Evolutionary conservation across 2,113 vertebrate genomes (phyloP), one percentile per base, ranked within the genome.

Genomic region (Sorex araneus): DNA sequence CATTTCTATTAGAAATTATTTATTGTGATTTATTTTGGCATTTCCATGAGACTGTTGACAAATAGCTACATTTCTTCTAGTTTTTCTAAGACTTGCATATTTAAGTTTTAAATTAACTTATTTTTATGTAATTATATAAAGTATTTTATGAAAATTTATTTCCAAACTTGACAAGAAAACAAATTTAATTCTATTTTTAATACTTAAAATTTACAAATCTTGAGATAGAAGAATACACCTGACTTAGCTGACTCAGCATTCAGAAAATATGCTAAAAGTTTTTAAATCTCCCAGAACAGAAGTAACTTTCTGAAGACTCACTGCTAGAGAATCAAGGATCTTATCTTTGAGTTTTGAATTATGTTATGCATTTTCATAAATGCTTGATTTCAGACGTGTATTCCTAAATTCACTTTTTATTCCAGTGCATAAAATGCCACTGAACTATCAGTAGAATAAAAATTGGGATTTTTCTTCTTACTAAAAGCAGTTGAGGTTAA

Each of bases 311-410:
- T 90, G 2, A 69, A 74, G 45, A 90, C 50, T 27, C 11, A 71
- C 28, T 25, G 16, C 2, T 63, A 54, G 28, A 84, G 40, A 79
- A 70, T 71, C 34, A 73, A 45, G 16, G 18, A 78, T 70, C n/a
- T n/a, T n/a, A n/a, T n/a, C n/a, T 94, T 87, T 0, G 60, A 2
- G 73, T 89, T 77, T 92, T 94, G 18, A 92, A 64, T 86, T 75
- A 96, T 4, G 32, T 4, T 93, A n/a, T 78, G 80, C 85, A 85
- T n/a, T 82, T 94, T 86, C 45, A 84, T 54, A 94, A 93, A 74
- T 78, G 75, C 64, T 85, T 88, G 78, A 85, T 84, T 82, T 95
- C 21, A 77, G 57, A 2, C 23, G 0, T 78, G 1, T 32, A 86
- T 82, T 88, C 63, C 45, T 82, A 19, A 85, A 85, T 12, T 88